Percentiles rank a stretch among this genome's conserved stretches.
These are phyloP conservation scores for Heterotis niloticus DNA, from an alignment of 2,113 vertebrate species.

Conservation along the genomic window DNA sequence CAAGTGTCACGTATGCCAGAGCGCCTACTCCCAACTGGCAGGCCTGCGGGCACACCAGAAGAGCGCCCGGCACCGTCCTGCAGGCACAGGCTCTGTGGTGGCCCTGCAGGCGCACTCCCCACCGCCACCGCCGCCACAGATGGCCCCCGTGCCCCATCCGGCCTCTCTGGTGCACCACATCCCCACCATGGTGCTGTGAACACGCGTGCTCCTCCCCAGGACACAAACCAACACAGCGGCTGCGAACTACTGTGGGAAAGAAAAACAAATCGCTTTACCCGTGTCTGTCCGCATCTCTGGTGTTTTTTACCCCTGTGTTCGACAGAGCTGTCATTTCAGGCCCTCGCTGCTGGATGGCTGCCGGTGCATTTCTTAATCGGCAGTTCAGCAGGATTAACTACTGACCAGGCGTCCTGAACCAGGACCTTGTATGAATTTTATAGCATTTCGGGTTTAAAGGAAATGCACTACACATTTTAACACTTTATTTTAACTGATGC, in stretches of 20 bases:
- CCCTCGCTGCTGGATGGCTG: slow-evolving; percentile 1
- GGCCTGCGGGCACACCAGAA: slow-evolving; percentile 95
- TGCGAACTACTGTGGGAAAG: neutral
- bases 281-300: neutral
- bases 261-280: slow-evolving; percentile 16
- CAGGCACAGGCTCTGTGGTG: slow-evolving; percentile 45
- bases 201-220: neutral
- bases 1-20: slow-evolving; percentile 91
- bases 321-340: neutral
- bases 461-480: slow-evolving; percentile 17
- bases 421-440: neutral
- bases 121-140: slow-evolving; percentile 48
- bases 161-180: slow-evolving; percentile 80
- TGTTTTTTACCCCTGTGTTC: neutral
- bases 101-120: slow-evolving; percentile 74
- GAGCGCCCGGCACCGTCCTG: slow-evolving; percentile 86
- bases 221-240: neutral
- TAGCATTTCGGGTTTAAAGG: neutral
- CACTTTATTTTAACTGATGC: neutral
- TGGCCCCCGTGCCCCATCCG: slow-evolving; percentile 74
- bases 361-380: neutral
- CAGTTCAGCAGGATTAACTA: neutral
- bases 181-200: slow-evolving; percentile 88
- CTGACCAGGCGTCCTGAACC: neutral
- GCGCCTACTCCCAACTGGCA: slow-evolving; percentile 92